Conservation (phyloP, 2,113 vertebrate species). For the Neotragus moschatus region DNA sequence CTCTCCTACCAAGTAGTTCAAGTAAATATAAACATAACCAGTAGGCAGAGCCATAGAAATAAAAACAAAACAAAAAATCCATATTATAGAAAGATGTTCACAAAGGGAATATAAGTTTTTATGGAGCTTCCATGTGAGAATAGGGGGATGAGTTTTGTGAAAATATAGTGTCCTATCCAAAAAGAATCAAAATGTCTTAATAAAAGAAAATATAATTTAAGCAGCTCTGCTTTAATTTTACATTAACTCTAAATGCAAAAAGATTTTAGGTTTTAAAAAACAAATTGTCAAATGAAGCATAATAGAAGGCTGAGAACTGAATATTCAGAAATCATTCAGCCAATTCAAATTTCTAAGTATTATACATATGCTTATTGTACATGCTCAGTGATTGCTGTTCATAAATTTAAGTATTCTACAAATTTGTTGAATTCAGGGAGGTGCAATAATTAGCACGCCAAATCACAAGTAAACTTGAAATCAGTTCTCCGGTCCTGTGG, state of each 20-base stretch:
- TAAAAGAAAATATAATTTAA: constrained; percentile 5
- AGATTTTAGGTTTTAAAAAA: background rate
- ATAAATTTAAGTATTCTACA: background rate
- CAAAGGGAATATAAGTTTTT: background rate
- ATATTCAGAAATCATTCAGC: constrained; percentile 21
- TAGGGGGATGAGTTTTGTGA: background rate
- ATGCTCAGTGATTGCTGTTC: background rate
- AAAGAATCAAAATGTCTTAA: background rate
- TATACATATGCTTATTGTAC: background rate
- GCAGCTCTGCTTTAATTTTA: constrained; percentile 4
- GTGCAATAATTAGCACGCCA: background rate
- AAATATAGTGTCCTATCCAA: background rate
- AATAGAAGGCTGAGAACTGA: background rate
- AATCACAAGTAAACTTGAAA: background rate
- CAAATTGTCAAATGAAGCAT: background rate
- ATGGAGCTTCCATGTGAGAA: background rate
- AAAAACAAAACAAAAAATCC: background rate
- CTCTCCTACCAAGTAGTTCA: background rate
- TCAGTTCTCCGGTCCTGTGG: background rate
- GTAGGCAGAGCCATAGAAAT: background rate
- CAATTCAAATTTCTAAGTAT: background rate
- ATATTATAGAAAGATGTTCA: background rate
- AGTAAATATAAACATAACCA: constrained; percentile 35
- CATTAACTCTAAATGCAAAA: background rate
- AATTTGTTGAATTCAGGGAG: background rate